These are phyloP conservation scores for Elephas maximus DNA, from an alignment of 2,113 vertebrate genomes.

Conservation along the genomic window DNA sequence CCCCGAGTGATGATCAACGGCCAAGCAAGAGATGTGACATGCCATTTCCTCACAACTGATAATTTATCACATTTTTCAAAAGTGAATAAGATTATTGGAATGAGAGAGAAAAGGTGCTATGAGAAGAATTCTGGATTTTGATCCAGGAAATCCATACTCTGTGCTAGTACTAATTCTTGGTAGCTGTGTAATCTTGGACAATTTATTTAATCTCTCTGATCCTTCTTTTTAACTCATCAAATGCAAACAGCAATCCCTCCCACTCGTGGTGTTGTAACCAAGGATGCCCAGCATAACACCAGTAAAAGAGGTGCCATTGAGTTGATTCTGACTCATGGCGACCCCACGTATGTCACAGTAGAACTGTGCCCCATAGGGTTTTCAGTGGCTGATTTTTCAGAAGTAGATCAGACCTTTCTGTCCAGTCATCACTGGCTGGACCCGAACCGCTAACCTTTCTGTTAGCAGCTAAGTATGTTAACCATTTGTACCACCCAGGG, in stretches of 20 bases:
- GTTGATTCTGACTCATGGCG: too few species aligned
- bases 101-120: not conserved
- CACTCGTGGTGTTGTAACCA: not conserved
- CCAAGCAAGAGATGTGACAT: not conserved
- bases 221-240: not conserved
- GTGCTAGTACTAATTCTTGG: not conserved
- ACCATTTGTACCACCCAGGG: too few species aligned
- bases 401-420: too few species aligned
- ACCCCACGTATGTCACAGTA: too few species aligned
- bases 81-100: not conserved
- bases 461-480: too few species aligned
- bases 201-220: too few species aligned
- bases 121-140: not conserved
- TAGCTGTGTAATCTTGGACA: not conserved
- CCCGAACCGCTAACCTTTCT: too few species aligned
- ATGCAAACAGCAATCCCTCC: not conserved
- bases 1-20: not conserved
- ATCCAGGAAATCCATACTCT: not conserved
- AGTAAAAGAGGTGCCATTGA: too few species aligned
- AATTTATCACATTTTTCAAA: not conserved
- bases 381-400: too few species aligned
- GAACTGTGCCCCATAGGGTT: too few species aligned
- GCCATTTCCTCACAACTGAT: not conserved
- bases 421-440: too few species aligned
- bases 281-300: not conserved